Base-by-base conservation (phyloP, 2,113 vertebrate genomes). In the Lampris megalopsis region DNA sequence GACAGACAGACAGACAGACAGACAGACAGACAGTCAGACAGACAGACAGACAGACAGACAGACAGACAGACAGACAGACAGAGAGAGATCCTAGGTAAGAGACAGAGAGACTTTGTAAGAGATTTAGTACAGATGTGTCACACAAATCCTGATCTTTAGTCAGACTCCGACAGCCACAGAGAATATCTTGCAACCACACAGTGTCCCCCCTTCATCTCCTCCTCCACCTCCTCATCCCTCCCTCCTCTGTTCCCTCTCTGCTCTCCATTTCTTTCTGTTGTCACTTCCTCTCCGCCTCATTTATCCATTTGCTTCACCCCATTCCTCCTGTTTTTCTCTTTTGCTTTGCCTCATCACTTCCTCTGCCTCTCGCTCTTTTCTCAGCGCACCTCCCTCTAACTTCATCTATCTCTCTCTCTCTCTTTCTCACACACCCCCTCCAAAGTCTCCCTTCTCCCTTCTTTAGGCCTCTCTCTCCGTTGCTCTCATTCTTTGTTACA, bases 111-210 rank as follows among this genome's bases (percentile, higher is more conserved):
- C 87, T 79, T 77, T 82, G 86, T 86, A 77, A 38, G 86, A 93
- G 89, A 91, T 92, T 92, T 89, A 86, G 90, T 86, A 71, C 81
- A 85, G 90, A 91, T 91, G 93, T 91, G 92, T 92, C 92, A 90
- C 88, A 86, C 77, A 90, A 91, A 91, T 89, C 88, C 90, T 80
- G 89, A 91, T 93, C 89, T 92, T 92, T 89, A 92, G 88, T 89
- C 84, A 75, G 81, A 74, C 69, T 73, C 78, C 91, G 92, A 91
- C 92, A 88, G 80, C 70, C 87, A 82, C 87, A 89, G 75, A 91
- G 86, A 87, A 84, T 82, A 83, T 79, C 78, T 83, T 60, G 59
- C 60, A 78, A 48, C 64, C 84, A 79, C n/a, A 48, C 77, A 74
- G 64, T 63, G 62, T 69, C 70, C 71, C 37, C 40, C 76, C 38